These are phyloP conservation scores for Tragelaphus imberbis DNA, from an alignment of 2,113 vertebrate genomes.

Conservation along the genomic window DNA sequence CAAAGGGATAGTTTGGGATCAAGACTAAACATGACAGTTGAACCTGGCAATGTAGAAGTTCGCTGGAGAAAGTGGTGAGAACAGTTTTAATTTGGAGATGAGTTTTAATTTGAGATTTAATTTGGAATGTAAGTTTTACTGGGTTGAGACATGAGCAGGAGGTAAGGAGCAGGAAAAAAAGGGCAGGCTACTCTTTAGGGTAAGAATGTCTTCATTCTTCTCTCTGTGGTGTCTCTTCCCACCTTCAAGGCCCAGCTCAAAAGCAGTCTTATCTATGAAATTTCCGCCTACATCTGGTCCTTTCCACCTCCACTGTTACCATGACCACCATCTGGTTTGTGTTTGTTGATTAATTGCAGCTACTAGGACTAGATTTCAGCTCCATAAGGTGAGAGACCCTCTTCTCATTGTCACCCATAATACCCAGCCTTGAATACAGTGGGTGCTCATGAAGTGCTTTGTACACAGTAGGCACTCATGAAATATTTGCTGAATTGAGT, in stretches of 20 bases:
- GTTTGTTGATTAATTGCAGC: not conserved
- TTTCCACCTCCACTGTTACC: not conserved
- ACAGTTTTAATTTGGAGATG: not conserved
- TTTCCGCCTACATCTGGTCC: not conserved
- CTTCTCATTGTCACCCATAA: not conserved
- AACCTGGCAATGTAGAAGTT: not conserved
- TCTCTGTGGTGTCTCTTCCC: not conserved
- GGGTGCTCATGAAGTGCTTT: not conserved
- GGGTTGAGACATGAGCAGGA: not conserved
- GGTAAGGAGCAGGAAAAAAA: not conserved
- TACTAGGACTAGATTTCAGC: not conserved
- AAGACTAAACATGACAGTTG: not conserved
- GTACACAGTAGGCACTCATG: not conserved
- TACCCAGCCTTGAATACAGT: not conserved
- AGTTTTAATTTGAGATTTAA: no score
- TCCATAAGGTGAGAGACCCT: not conserved
- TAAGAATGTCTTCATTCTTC: not conserved
- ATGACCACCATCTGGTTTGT: not conserved
- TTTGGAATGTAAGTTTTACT: not conserved
- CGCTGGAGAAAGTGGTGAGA: not conserved
- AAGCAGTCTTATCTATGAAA: not conserved
- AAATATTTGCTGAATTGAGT: not conserved
- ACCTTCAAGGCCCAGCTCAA: not conserved
- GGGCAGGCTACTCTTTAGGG: not conserved
- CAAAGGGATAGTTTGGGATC: not conserved